Evolutionary conservation across 2,113 vertebrate genomes (phyloP), one percentile per base, ranked within the genome.

Genomic region (Athene cunicularia): DNA sequence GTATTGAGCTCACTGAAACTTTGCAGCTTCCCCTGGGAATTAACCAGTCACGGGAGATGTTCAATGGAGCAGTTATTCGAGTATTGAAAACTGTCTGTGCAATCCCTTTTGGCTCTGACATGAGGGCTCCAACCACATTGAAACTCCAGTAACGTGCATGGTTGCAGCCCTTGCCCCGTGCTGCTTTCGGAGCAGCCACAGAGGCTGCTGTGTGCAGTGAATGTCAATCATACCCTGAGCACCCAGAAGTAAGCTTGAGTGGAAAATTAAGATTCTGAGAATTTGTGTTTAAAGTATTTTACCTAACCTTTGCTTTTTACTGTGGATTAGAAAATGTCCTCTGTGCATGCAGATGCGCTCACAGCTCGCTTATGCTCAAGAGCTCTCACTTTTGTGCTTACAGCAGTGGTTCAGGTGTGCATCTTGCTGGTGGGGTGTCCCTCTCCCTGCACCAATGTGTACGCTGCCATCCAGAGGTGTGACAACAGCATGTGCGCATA

Each of bases 381-480:
- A 80, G 21, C 39, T 68, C 5, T 1, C n/a, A 18, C 9, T 84
- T 72, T 1, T 28, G 27, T 41, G 64, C 35, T 71, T 71, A 28
- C 62, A 76, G 73, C 45, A 71, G 83, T 17, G 39, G 49, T 55
- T 53, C 73, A 55, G 55, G 63, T 20, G 7, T 20, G 43, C 6
- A 0, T 32, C 1, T 2, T 24, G 17, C n/a, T 1, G 4, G 28
- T 16, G 24, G 18, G 2, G 0, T 12, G 24, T 41, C 52, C 27
- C 9, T 47, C 22, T 80, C 33, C 41, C 15, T 15, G 47, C 1
- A 1, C 59, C 47, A 5, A 2, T 8, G 30, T 16, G 35, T 24
- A 43, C 49, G 1, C 17, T 58, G 53, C 55, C 64, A 67, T 72
- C 64, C 80, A 72, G 64, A 72, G 75, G 32, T 59, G 52, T n/a